Conservation (phyloP, 1,140 invertebrate species). For the Zophobas morio region DNA sequence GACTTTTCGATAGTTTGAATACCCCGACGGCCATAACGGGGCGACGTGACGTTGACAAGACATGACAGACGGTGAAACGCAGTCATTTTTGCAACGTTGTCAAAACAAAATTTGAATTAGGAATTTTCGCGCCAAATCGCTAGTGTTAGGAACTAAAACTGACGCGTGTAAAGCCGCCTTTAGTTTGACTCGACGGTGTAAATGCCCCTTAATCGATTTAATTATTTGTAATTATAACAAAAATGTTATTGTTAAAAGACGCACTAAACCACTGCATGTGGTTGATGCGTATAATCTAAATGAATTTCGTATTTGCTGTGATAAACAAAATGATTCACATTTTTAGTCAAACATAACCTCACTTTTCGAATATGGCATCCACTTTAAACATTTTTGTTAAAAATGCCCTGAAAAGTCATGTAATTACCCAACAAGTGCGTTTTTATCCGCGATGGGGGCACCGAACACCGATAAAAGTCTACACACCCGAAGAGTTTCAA, state of each 20-base stretch:
- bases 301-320: too few species aligned
- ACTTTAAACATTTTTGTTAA: not conserved
- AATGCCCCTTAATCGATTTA: too few species aligned
- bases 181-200: too few species aligned
- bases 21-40: conserved; percentile 55
- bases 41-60: conserved; percentile 21
- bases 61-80: conserved; percentile 8
- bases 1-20: conserved; percentile 48
- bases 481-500: conserved; percentile 52
- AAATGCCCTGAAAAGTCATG: not conserved
- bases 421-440: conserved; percentile 12
- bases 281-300: too few species aligned
- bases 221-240: too few species aligned
- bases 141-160: too few species aligned
- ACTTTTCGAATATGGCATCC: conserved; percentile 3
- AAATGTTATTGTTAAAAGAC: too few species aligned
- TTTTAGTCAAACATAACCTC: conserved; percentile 3
- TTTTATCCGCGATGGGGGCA: conserved; percentile 56
- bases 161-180: too few species aligned
- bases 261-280: too few species aligned
- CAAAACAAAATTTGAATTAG: too few species aligned
- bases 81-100: too few species aligned
- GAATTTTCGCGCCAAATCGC: too few species aligned
- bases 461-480: conserved; percentile 53
- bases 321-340: not conserved